Conservation (phyloP, 1,140 invertebrate species). For the Drusus annulatus region DNA sequence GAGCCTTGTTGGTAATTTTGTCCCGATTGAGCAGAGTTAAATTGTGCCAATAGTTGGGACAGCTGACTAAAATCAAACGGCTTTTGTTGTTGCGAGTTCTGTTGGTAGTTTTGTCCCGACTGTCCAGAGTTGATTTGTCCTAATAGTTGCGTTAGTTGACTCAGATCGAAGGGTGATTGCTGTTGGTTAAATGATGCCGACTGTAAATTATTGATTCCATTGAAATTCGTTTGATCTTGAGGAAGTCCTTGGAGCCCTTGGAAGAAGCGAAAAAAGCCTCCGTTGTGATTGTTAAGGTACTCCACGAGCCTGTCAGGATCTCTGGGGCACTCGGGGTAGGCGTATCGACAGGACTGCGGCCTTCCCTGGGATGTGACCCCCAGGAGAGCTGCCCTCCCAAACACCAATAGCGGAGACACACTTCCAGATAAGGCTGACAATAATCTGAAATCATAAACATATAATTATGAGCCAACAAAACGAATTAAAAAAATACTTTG, state of each 20-base stretch:
- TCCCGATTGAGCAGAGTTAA: too few relatives aligned
- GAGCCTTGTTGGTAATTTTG: constrained; percentile 13
- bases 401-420: constrained; percentile 76
- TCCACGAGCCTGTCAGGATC: constrained; percentile 80
- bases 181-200: background rate
- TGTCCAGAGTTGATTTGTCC: too few relatives aligned
- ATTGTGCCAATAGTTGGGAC: too few relatives aligned
- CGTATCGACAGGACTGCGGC: constrained; percentile 74
- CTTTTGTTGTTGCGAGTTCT: background rate
- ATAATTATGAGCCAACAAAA: too few relatives aligned
- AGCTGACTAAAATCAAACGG: too few relatives aligned
- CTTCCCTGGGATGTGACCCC: constrained; percentile 78
- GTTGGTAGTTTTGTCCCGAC: constrained; percentile 1
- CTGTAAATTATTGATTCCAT: background rate
- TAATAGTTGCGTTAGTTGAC: too few relatives aligned
- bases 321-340: constrained; percentile 82
- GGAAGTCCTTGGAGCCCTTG: constrained; percentile 64
- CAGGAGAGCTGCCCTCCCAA: constrained; percentile 81
- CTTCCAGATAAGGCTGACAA: constrained; percentile 62
- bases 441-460: constrained; percentile 62
- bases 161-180: background rate
- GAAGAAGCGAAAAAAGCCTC: constrained; percentile 87
- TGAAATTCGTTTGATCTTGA: constrained; percentile 29
- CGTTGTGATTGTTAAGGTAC: constrained; percentile 89
- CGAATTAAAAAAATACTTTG: too few relatives aligned